Conservation (phyloP, 2,888 invertebrate species). For the Hirtodrosophila histrioides region DNA sequence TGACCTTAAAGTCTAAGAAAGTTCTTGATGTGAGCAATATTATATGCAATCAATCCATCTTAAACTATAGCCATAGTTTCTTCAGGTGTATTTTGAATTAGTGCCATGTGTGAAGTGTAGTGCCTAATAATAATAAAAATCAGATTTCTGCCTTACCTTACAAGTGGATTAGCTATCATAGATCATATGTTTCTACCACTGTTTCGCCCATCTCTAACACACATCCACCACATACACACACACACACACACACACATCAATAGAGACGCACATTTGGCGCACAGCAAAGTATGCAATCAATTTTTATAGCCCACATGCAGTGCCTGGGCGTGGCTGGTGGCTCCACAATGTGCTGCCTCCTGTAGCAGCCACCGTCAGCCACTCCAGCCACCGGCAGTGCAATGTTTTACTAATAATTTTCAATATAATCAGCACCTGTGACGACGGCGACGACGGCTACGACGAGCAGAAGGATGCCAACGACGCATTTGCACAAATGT, state of each 20-base stretch:
- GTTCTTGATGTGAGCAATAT: no score
- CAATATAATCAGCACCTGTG: slow-evolving; percentile 79
- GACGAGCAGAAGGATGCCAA: slow-evolving; percentile 14
- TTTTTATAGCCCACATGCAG: slow-evolving; percentile 73
- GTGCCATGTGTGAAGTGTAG: no score
- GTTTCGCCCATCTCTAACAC: slow-evolving; percentile 5
- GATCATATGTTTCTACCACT: neutral
- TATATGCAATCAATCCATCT: no score
- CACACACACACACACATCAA: slow-evolving; percentile 10
- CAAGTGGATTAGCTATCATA: no score
- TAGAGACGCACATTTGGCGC: slow-evolving; percentile 54
- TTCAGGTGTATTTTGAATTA: no score
- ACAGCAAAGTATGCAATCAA: slow-evolving; percentile 75
- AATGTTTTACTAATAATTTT: slow-evolving; percentile 75
- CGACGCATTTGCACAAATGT: slow-evolving; percentile 66
- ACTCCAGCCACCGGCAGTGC: slow-evolving; percentile 43
- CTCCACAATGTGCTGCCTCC: slow-evolving; percentile 7
- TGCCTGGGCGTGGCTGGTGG: slow-evolving; percentile 24
- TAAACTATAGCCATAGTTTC: no score
- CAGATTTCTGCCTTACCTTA: no score
- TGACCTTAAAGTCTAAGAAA: no score
- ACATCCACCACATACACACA: slow-evolving; percentile 8
- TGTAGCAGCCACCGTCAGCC: neutral
- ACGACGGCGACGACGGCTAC: slow-evolving; percentile 35
- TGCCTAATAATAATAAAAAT: no score